Conservation (phyloP, 37 sponge, comb jelly and placozoan species). For the Corticium candelabrum region DNA sequence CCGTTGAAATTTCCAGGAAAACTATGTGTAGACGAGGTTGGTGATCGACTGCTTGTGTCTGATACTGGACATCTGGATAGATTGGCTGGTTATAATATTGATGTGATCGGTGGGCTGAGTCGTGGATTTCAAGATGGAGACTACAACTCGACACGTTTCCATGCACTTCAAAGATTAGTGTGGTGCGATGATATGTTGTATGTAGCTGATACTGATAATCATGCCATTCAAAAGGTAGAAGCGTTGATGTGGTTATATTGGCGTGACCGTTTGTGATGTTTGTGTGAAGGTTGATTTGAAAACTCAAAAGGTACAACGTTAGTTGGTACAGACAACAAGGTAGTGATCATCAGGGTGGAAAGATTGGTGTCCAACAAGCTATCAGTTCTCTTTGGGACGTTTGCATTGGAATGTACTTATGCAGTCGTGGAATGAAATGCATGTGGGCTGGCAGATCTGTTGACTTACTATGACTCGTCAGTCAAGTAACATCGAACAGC, state of each 20-base stretch:
- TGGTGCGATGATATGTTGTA: conserved; percentile 26
- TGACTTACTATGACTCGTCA: neutral
- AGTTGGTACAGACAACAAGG: conserved; percentile 81
- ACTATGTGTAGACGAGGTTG: conserved; percentile 25
- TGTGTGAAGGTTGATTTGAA: conserved; percentile 52
- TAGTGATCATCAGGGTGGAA: conserved; percentile 76
- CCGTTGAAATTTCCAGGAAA: conserved; percentile 72
- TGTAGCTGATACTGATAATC: conserved; percentile 82
- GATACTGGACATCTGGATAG: conserved; percentile 61
- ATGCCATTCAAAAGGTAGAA: conserved; percentile 52
- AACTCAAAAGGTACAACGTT: conserved; percentile 39
- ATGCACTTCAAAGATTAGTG: conserved; percentile 59
- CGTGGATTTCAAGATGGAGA: conserved; percentile 52
- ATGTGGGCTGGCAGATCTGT: neutral
- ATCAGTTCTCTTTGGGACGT: conserved; percentile 90
- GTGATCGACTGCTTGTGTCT: conserved; percentile 38
- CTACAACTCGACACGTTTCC: conserved; percentile 30
- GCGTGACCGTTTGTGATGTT: too few relatives aligned
- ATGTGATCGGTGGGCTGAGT: conserved; percentile 44
- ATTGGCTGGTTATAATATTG: conserved; percentile 9
- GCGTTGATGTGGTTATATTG: too few relatives aligned
- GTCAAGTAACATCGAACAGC: neutral
- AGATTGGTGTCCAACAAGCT: conserved; percentile 41
- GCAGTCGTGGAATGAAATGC: neutral
- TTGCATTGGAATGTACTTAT: too few relatives aligned